Percentiles rank a stretch among this genome's conserved stretches.
phyloP scores from a whole-genome alignment of 2,113 vertebrate species.

The Ciconia maguari region DNA sequence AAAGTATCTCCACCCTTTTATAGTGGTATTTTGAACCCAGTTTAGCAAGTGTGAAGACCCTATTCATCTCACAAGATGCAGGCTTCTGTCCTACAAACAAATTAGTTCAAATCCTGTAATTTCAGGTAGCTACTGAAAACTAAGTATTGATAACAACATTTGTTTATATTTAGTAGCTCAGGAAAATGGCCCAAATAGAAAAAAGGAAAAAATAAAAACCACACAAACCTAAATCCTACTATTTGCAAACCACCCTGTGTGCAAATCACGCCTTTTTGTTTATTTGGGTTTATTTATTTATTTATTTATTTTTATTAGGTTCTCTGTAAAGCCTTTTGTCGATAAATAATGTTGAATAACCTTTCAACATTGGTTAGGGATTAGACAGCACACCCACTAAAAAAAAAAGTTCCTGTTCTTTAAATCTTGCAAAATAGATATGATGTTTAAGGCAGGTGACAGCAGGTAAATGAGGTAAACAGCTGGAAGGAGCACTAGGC shows the following conservation, averaged over 20 bases:
- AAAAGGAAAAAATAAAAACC: too few species aligned
- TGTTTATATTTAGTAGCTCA: not conserved
- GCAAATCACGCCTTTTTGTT: rapidly evolving
- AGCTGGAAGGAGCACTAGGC: not conserved
- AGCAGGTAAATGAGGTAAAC: not conserved
- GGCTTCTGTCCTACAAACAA: not conserved
- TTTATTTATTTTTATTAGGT: not conserved
- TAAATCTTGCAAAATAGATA: not conserved
- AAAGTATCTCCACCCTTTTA: not conserved
- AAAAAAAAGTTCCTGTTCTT: rapidly evolving
- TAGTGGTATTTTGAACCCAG: not conserved
- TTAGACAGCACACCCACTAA: not conserved
- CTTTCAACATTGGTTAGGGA: rapidly evolving
- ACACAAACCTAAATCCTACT: not conserved
- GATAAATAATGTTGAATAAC: not conserved
- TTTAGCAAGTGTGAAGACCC: not conserved
- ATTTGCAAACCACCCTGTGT: rapidly evolving
- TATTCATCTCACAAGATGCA: not conserved
- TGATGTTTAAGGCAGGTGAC: not conserved
- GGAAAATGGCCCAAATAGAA: not conserved
- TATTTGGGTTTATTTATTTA: not conserved
- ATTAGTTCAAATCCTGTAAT: not conserved
- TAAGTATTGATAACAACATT: not conserved
- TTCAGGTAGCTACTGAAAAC: not conserved
- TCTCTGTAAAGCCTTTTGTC: not conserved